A percentile compares a stretch with the other conserved stretches of the same genome.
phyloP scores from a whole-genome alignment of 2,113 vertebrate species.

The Pterocles burchelli region DNA sequence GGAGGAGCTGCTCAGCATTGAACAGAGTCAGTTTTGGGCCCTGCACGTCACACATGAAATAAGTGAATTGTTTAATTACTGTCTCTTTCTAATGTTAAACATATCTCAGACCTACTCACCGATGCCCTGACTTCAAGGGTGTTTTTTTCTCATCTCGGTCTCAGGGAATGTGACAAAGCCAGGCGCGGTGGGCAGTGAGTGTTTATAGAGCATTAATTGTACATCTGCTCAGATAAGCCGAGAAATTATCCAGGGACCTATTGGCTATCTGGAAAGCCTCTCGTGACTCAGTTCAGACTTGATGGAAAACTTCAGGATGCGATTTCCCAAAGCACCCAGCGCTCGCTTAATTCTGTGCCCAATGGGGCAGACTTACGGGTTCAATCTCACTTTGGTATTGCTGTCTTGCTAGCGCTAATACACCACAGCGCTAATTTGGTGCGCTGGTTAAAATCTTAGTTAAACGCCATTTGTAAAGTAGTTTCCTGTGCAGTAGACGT shows the following conservation, averaged over 20 bases:
- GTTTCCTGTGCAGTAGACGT: not conserved
- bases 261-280: not conserved
- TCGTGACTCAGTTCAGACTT: not conserved
- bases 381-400: not conserved
- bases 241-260: not conserved
- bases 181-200: accelerated
- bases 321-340: not conserved
- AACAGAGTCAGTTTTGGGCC: not conserved
- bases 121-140: not conserved
- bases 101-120: not conserved
- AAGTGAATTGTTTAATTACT: not conserved
- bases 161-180: not conserved
- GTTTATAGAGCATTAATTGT: not conserved
- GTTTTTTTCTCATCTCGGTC: not conserved
- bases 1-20: not conserved
- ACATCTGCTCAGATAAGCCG: not conserved
- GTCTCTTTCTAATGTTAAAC: not conserved
- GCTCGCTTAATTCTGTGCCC: not conserved
- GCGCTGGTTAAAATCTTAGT: not conserved
- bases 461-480: not conserved
- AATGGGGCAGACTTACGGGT: not conserved
- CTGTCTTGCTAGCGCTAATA: not conserved
- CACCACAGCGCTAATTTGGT: not conserved
- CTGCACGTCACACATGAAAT: not conserved
- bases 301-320: not conserved